A percentile compares a stretch with the other conserved stretches of the same genome.
Evolutionary conservation across 2,797 vertebrate species (phyloP).

Genomic region (Saxicola maurus): DNA sequence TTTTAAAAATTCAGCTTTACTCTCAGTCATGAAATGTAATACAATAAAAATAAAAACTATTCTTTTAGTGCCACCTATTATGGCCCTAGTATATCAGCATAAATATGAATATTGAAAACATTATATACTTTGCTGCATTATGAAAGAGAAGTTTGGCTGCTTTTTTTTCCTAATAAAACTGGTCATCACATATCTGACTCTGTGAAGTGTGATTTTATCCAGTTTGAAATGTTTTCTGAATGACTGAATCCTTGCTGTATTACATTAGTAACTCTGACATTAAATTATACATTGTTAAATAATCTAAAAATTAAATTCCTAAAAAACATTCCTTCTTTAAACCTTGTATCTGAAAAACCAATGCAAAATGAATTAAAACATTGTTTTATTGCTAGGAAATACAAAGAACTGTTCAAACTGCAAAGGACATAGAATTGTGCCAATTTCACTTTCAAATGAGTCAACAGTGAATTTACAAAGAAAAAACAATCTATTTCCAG

Average conservation of each 20-base stretch:
- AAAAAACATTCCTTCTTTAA: background rate
- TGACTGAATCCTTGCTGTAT: background rate
- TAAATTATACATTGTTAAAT: background rate
- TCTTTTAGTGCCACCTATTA: background rate
- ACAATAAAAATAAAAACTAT: background rate
- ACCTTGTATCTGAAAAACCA: background rate
- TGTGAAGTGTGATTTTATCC: background rate
- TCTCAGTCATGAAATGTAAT: background rate
- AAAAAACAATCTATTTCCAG: background rate
- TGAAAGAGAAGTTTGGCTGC: background rate
- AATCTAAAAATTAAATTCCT: background rate
- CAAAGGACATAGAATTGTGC: background rate
- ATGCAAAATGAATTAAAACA: background rate
- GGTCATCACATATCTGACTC: background rate
- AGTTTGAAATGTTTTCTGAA: background rate
- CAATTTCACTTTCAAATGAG: background rate
- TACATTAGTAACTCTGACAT: background rate
- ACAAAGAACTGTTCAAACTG: background rate
- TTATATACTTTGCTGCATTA: background rate
- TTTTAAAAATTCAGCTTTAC: background rate
- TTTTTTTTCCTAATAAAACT: background rate
- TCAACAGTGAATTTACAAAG: background rate
- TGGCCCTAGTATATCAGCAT: background rate
- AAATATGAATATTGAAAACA: background rate
- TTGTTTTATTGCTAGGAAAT: conserved; percentile 10